These are phyloP conservation scores for Celastrina argiolus DNA, from an alignment of 2,888 invertebrate genomes.

Conservation along the genomic window DNA sequence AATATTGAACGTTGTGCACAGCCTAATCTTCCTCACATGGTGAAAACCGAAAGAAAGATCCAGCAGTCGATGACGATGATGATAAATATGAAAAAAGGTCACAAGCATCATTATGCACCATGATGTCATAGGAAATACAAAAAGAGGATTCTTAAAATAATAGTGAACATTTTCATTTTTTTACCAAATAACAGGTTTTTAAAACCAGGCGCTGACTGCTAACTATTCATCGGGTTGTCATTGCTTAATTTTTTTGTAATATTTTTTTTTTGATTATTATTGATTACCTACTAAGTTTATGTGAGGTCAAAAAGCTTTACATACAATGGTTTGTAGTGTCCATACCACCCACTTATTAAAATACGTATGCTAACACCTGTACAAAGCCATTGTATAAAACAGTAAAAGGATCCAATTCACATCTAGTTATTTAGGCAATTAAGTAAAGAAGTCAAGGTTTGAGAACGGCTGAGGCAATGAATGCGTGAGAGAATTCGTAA, in stretches of 20 bases:
- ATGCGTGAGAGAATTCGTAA: conserved; percentile 56
- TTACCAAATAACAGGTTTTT: neutral
- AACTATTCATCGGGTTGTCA: neutral
- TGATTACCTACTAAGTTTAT: neutral
- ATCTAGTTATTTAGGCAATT: conserved; percentile 39
- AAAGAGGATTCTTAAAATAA: neutral
- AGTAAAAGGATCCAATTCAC: conserved; percentile 24
- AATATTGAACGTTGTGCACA: too few relatives aligned
- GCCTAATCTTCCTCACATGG: too few relatives aligned
- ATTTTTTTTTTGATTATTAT: neutral
- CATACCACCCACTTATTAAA: neutral
- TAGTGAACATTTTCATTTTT: neutral
- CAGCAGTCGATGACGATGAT: neutral
- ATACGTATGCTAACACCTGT: neutral
- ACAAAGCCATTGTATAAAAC: conserved; percentile 27
- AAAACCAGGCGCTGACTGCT: neutral
- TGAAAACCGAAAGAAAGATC: too few relatives aligned
- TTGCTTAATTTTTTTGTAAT: neutral
- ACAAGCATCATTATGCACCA: neutral
- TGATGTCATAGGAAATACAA: neutral
- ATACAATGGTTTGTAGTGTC: neutral
- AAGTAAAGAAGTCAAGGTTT: conserved; percentile 57
- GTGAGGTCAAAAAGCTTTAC: neutral
- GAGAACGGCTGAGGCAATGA: conserved; percentile 44
- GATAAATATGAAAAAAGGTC: neutral